These are phyloP conservation scores for Yponomeuta plumbellus DNA, from an alignment of 2,888 invertebrate species.

Conservation along the genomic window DNA sequence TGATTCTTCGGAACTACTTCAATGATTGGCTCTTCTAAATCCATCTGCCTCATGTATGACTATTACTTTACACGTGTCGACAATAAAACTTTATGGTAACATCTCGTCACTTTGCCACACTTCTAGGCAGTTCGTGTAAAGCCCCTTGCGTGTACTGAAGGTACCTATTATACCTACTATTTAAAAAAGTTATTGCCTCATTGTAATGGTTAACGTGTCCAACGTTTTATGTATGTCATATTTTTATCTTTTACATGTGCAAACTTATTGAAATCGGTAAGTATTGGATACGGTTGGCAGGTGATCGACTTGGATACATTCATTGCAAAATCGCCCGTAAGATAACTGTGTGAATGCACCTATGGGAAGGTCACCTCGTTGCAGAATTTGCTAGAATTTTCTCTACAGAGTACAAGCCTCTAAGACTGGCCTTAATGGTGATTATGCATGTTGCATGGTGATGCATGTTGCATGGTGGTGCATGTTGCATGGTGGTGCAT, in stretches of 20 bases:
- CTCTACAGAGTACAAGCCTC: too few species aligned
- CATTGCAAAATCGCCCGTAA: too few species aligned
- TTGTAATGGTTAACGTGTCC: constrained; percentile 1
- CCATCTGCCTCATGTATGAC: not conserved
- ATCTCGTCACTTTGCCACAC: not conserved
- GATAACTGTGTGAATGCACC: too few species aligned
- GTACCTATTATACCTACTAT: not conserved
- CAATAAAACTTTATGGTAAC: constrained; percentile 63
- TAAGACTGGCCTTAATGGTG: too few species aligned
- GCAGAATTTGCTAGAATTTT: too few species aligned
- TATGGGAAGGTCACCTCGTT: too few species aligned
- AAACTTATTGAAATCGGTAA: not conserved
- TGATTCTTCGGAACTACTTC: too few species aligned
- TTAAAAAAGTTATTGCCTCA: constrained; percentile 1
- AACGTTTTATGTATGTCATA: not conserved
- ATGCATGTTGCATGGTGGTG: too few species aligned
- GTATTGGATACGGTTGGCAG: not conserved
- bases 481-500: too few species aligned
- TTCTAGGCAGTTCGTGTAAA: constrained; percentile 1
- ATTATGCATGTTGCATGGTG: too few species aligned
- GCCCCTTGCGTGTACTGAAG: constrained; percentile 9
- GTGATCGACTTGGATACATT: not conserved
- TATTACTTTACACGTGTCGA: constrained; percentile 62
- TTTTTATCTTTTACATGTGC: not conserved
- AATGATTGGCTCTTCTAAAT: not conserved